Percentiles rank a stretch among this genome's conserved stretches.
Evolutionary conservation across 1,140 invertebrate species (phyloP).

Genomic region (Trichoplusia ni): DNA sequence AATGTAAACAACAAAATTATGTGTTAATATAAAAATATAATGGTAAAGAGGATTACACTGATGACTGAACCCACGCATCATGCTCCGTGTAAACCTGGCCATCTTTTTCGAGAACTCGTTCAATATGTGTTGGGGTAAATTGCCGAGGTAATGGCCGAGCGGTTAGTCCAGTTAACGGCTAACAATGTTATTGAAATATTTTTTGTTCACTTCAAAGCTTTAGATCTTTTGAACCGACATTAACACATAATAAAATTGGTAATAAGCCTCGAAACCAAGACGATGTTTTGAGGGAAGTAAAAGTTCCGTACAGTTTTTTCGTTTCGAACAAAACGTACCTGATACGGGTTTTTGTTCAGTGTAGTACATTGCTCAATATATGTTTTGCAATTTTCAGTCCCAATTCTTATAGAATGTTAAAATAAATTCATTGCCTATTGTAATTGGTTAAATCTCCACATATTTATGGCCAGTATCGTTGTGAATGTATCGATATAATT

Average conservation of each 20-base stretch:
- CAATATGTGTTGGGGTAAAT: conserved; percentile 24
- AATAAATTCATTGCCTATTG: too few species aligned
- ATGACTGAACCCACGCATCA: conserved; percentile 3
- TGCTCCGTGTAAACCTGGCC: neutral
- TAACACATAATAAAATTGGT: conserved; percentile 30
- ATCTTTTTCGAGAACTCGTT: conserved; percentile 6
- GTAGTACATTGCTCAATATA: too few species aligned
- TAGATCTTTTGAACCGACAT: conserved; percentile 19
- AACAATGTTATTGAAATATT: conserved; percentile 35
- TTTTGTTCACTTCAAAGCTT: conserved; percentile 21
- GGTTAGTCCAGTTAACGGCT: conserved; percentile 30
- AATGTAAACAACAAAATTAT: too few species aligned
- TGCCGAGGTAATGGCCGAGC: conserved; percentile 20
- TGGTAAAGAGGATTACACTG: too few species aligned
- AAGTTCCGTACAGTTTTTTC: neutral
- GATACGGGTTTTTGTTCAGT: too few species aligned
- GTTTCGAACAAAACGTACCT: neutral
- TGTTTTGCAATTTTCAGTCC: too few species aligned
- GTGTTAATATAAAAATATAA: too few species aligned
- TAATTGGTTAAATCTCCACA: too few species aligned
- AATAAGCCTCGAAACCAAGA: neutral
- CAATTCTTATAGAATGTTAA: too few species aligned
- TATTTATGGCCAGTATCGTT: too few species aligned
- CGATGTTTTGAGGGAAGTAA: neutral
- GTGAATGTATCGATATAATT: too few species aligned